phyloP scores from a whole-genome alignment of 2,888 invertebrate genomes.

The Dryomyza anilis region DNA sequence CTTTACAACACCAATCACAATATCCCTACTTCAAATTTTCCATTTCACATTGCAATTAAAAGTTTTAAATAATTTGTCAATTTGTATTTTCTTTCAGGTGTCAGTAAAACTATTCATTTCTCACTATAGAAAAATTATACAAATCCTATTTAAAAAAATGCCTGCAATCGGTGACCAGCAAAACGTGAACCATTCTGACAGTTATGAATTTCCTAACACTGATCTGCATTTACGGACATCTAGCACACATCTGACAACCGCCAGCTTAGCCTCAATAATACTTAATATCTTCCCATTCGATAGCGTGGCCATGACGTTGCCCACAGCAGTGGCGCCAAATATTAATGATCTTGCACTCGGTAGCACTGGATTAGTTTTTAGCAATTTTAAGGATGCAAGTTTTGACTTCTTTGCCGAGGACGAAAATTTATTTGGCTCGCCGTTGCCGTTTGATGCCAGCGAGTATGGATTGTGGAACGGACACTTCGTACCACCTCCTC shows the following conservation, averaged over 20 bases:
- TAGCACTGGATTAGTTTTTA: conserved; percentile 56
- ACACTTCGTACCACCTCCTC: conserved; percentile 71
- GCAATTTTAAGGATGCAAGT: conserved; percentile 53
- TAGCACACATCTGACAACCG: conserved; percentile 12
- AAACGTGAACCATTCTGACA: no score
- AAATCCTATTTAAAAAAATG: no score
- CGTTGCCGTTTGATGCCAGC: conserved; percentile 61
- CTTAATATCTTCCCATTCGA: conserved; percentile 42
- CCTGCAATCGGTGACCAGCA: conserved; percentile 36
- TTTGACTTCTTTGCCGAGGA: conserved; percentile 58
- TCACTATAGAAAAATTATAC: no score
- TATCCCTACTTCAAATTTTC: no score
- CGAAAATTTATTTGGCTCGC: conserved; percentile 61
- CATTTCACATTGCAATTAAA: no score
- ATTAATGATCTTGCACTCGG: conserved; percentile 56
- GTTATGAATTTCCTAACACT: conserved; percentile 32
- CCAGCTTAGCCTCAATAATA: conserved; percentile 38
- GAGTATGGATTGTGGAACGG: conserved; percentile 61
- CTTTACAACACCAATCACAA: no score
- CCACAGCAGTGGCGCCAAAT: conserved; percentile 46
- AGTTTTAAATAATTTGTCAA: no score
- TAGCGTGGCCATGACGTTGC: conserved; percentile 32
- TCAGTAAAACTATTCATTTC: no score
- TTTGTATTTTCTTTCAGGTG: no score
- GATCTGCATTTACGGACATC: conserved; percentile 27